Base-by-base conservation (phyloP, 2,888 invertebrate species). In the Metalampra italica region DNA sequence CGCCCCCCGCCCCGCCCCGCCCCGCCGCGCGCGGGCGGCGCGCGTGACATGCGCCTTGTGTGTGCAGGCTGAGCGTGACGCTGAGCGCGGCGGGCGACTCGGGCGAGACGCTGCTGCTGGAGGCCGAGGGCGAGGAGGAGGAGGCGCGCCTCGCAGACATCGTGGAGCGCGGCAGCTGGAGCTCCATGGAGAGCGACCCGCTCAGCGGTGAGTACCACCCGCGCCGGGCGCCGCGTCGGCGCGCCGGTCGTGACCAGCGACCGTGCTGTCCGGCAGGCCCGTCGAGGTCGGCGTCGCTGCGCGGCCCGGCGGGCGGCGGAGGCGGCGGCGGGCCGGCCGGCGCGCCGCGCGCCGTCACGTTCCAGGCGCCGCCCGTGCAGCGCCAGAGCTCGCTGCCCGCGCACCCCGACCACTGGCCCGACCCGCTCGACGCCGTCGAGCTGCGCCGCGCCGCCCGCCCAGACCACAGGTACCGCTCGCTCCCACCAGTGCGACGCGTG, bases 381-480 rank as follows among this genome's bases (percentile, higher is more conserved):
- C 90, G 94, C 9, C 96, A 96, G 90, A 93, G 93, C 44, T 96
- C 95, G 7, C 79, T 96, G 59, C 96, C 96, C 0, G 95, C 95
- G 68, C 14, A 70, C 11, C 94, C 94, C 56, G 91, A 91, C 65
- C 22, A 22, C 22, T 93, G 93, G 92, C 91, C 91, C 2, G 90
- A 93, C 8, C 63, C 61, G 0, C 22, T 5, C 22, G 22, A 22
- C 22, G 57, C 57, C 7, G 75, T 69, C 38, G 72, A 72, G 60
- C 74, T 74, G 0, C 32, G 75, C 29, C 64, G 22, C 22, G 22
- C 22, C 22, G 22, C 30, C 30, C 11, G 29, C 29, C 45, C 22
- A 5, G 22, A 29, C 14, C 11, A 40, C 37, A 9, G 13, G 22
- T 9, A 9, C 4, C 9, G 11, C n/a, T 29, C 48, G 44, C 37